A percentile compares a stretch with the other conserved stretches of the same genome.
Evolutionary conservation across 2,797 vertebrate genomes (phyloP).

Genomic region (Poeciliopsis paucimaculata): DNA sequence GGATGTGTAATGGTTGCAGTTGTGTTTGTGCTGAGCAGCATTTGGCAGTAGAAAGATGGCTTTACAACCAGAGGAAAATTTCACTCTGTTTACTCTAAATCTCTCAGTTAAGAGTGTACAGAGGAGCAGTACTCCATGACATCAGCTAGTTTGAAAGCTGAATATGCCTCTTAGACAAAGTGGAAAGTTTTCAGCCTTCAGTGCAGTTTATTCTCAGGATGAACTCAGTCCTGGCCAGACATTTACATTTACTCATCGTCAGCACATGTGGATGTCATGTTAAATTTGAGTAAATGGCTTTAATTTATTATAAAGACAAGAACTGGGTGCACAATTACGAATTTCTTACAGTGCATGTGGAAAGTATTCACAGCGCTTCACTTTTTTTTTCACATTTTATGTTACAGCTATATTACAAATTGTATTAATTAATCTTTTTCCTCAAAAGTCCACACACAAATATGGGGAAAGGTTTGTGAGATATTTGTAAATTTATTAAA

Average conservation of each 20-base stretch:
- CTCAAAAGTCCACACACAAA: too few relatives aligned
- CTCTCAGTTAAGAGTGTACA: constrained; percentile 17
- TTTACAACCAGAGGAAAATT: constrained; percentile 25
- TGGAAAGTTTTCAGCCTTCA: constrained; percentile 11
- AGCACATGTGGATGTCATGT: not conserved
- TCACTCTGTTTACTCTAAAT: constrained; percentile 22
- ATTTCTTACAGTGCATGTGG: not conserved
- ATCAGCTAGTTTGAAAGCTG: constrained; percentile 9
- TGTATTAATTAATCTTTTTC: too few relatives aligned
- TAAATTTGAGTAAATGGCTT: not conserved
- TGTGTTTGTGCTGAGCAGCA: not conserved
- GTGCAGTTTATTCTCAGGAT: constrained; percentile 1
- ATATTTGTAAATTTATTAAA: too few relatives aligned
- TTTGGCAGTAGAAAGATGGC: constrained; percentile 10
- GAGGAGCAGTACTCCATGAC: constrained; percentile 9
- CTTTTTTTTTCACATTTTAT: too few relatives aligned
- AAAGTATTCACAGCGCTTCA: not conserved
- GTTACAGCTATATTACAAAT: too few relatives aligned
- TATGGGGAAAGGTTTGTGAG: too few relatives aligned
- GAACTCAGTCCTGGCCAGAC: not conserved
- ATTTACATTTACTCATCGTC: not conserved
- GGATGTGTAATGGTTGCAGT: not conserved
- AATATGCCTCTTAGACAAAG: not conserved
- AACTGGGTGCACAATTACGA: not conserved
- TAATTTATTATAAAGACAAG: not conserved